Conservation (phyloP, 2,113 vertebrate genomes). For the Calonectris borealis region DNA sequence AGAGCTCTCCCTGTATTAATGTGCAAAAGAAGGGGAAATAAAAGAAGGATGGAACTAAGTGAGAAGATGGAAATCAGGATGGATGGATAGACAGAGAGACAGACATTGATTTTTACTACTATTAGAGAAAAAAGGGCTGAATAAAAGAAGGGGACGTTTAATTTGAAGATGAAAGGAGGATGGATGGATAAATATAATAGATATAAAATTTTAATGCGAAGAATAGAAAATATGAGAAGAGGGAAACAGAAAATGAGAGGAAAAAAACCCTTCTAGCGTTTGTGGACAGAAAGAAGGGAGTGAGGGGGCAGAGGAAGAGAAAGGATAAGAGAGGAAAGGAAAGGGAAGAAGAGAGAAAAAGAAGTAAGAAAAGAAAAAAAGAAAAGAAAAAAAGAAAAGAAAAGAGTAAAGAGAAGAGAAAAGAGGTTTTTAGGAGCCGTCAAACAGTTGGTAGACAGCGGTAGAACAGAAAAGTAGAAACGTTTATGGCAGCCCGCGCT, state of each 20-base stretch:
- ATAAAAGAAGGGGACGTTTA: background rate
- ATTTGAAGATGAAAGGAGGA: background rate
- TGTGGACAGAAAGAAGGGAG: background rate
- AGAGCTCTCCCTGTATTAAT: background rate
- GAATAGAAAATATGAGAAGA: background rate
- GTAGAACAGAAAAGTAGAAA: constrained; percentile 19
- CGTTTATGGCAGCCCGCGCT: background rate
- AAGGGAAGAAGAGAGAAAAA: background rate
- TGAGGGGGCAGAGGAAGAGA: background rate
- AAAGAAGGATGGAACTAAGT: background rate
- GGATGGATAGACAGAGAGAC: background rate
- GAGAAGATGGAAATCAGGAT: background rate
- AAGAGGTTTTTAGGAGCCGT: background rate
- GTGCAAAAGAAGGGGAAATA: background rate
- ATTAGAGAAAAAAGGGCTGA: background rate
- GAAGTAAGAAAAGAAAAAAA: background rate
- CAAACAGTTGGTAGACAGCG: constrained; percentile 14
- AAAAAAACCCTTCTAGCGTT: rapidly evolving
- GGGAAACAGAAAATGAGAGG: background rate
- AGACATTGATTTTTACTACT: background rate
- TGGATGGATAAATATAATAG: background rate
- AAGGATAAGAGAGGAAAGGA: no score
- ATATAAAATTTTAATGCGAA: background rate
- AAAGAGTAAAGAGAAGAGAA: background rate
- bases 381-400: background rate